phyloP scores from a whole-genome alignment of 35 echinoderm and acorn worm genomes.

The Apostichopus parvimensis region DNA sequence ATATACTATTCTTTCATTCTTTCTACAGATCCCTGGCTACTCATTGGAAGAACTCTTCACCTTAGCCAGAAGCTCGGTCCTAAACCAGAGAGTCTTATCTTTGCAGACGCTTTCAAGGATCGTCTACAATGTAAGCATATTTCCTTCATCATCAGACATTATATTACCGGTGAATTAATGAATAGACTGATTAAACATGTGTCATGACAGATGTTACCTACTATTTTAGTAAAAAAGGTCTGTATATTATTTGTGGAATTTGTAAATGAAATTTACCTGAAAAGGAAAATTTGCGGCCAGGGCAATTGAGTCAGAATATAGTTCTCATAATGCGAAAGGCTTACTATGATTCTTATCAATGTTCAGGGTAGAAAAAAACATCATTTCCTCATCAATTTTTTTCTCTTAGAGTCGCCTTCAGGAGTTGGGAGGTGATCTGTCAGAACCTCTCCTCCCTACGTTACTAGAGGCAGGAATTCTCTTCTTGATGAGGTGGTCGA shows the following conservation, averaged over 20 bases:
- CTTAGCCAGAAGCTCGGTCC: constrained; percentile 81
- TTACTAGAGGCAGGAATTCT: constrained; percentile 84
- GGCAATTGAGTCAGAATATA: too few relatives aligned
- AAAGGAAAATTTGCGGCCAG: too few relatives aligned
- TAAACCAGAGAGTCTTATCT: constrained; percentile 82
- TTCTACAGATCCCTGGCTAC: constrained; percentile 80
- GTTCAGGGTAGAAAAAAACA: too few relatives aligned
- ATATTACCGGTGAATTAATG: too few relatives aligned
- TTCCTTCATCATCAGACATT: background rate
- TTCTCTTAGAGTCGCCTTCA: constrained; percentile 49
- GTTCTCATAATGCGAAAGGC: too few relatives aligned
- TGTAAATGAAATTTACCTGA: too few relatives aligned
- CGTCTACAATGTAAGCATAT: constrained; percentile 90
- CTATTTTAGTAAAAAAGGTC: too few relatives aligned
- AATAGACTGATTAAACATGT: too few relatives aligned
- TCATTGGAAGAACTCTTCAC: constrained; percentile 92
- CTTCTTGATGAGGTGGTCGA: constrained; percentile 85
- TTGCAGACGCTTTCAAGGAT: constrained; percentile 92
- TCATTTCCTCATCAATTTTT: background rate
- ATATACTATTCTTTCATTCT: background rate
- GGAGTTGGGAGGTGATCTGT: constrained; percentile 73
- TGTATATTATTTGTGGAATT: too few relatives aligned
- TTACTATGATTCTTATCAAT: too few relatives aligned
- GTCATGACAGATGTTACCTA: too few relatives aligned
- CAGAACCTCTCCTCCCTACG: constrained; percentile 74